Evolutionary conservation across 1,140 invertebrate species (phyloP).

Genomic region (Drosophila fuyamai): DNA sequence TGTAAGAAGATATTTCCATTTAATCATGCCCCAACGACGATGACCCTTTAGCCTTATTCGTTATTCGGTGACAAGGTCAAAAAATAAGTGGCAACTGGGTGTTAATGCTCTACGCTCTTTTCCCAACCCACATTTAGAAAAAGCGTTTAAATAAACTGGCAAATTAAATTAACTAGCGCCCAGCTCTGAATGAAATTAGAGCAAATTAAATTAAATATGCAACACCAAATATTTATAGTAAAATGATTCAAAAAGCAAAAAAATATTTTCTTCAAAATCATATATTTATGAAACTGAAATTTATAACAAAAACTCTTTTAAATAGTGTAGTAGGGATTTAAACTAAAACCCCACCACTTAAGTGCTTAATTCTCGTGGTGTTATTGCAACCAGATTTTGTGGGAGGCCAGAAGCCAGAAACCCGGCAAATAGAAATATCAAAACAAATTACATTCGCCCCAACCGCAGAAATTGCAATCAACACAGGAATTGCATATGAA

Average conservation of each 20-base stretch:
- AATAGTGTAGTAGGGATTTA: neutral
- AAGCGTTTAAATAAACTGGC: no score
- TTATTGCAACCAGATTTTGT: neutral
- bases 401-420: neutral
- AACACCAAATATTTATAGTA: no score
- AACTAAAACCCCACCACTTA: neutral
- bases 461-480: slow-evolving; percentile 38
- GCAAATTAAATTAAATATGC: no score
- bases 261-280: no score
- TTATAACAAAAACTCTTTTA: no score
- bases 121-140: no score
- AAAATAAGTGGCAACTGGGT: neutral
- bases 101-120: neutral
- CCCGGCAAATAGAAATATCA: slow-evolving; percentile 37
- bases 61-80: neutral
- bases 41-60: neutral
- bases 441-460: slow-evolving; percentile 23
- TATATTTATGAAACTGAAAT: neutral
- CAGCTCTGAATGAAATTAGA: no score
- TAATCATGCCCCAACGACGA: slow-evolving; percentile 14
- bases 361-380: neutral
- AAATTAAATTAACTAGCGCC: no score
- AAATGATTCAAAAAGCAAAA: no score
- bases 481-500: slow-evolving; percentile 30
- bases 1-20: slow-evolving; percentile 29